phyloP scores from a whole-genome alignment of 2,888 invertebrate genomes.

The Drepanosiphum platanoidis region DNA sequence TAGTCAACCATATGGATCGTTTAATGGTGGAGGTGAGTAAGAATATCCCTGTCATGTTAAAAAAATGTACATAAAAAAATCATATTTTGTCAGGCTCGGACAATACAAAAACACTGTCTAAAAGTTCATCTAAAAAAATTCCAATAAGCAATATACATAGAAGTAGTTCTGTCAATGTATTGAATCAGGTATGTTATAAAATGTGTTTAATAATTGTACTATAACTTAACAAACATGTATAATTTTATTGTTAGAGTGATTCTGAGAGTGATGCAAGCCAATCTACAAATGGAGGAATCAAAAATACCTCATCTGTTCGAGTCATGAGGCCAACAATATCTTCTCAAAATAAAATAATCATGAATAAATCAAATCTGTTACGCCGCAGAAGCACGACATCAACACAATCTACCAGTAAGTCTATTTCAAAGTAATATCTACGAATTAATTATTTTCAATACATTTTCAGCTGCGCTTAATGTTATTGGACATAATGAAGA shows the following conservation, averaged over 20 bases:
- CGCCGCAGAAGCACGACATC: conserved; percentile 67
- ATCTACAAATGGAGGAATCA: conserved; percentile 34
- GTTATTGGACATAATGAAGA: conserved; percentile 79
- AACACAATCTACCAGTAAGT: conserved; percentile 76
- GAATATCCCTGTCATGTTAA: background rate
- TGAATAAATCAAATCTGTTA: conserved; percentile 62
- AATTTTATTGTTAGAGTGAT: conserved; percentile 73
- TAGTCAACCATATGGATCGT: conserved; percentile 24
- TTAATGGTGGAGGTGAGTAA: conserved; percentile 20
- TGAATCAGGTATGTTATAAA: conserved; percentile 37
- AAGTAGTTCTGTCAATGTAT: conserved; percentile 39
- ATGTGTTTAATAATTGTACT: background rate
- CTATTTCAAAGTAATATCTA: conserved; percentile 63
- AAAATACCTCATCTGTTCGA: conserved; percentile 69
- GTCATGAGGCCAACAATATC: conserved; percentile 83
- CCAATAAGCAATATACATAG: conserved; percentile 37
- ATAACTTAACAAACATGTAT: background rate
- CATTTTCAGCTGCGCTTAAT: conserved; percentile 74
- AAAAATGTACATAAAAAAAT: background rate
- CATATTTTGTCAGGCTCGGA: background rate
- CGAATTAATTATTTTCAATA: conserved; percentile 12
- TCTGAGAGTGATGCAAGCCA: conserved; percentile 75
- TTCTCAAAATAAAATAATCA: conserved; percentile 78
- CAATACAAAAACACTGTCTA: conserved; percentile 42
- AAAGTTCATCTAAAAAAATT: conserved; percentile 61